Evolutionary conservation across 1,140 invertebrate species (phyloP), one percentile per base, ranked within the genome.

Genomic region (Pseudomyrmex cubaensis): DNA sequence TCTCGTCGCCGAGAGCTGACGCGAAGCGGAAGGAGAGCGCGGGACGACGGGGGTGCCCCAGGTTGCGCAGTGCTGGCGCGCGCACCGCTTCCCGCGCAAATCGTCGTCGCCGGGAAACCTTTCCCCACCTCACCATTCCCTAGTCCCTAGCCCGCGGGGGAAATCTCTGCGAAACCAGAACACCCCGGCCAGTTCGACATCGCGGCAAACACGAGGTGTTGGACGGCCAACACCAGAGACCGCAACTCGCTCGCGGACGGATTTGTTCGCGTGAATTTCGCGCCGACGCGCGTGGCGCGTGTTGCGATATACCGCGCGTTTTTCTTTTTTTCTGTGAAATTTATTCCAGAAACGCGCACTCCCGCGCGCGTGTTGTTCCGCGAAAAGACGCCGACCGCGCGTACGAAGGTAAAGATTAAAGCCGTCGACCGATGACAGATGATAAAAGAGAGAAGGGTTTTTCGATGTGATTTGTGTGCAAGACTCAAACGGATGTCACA

Each of bases 161-260:
- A 87, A 91, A 93, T 90, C 92, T 91, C 90, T 87, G 91, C 91
- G 91, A 93, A 93, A 92, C 90, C 90, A 89, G 93, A 93, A 91
- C 91, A 92, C 91, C 93, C 92, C 90, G 92, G 93, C 92, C 93
- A 94, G 93, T 93, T 91, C 87, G 90, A 91, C 90, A 92, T 90
- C 91, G 92, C 91, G 92, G 84, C 90, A 91, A 93, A 93, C 91
- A 90, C 91, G 90, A 92, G 84, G 85, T 89, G 75, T 86, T 70
- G 56, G 86, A 77, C 85, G 70, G 57, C 35, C 59, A 69, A 72
- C 20, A 61, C 12, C 48, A 48, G 52, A 56, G n/a, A n/a, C 35
- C 35, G 35, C 44, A 15, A 20, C 25, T 56, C 22, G 50, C 48
- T 25, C 74, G 13, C 62, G 48, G 48, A 17, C 62, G 17, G n/a